Base-by-base conservation (phyloP, 2,797 vertebrate genomes). In the Peromyscus aztecus region DNA sequence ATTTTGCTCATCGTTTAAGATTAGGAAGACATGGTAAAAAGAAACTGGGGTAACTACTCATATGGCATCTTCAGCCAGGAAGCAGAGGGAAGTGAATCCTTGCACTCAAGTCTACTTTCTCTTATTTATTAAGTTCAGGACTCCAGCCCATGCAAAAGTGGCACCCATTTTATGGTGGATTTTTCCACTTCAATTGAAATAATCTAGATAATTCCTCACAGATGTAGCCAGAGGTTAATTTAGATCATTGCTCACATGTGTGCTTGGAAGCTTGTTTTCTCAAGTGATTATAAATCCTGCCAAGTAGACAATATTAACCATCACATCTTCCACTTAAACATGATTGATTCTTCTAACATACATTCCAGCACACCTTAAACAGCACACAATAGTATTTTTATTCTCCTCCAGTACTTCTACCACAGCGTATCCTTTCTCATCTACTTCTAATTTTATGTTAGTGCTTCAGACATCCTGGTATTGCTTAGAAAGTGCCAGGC, bases 311-410 rank as follows among this genome's bases (percentile, higher is more conserved):
- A 46, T 43, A 55, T 55, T 40, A 63, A 43, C 59, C 23, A 21
- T 31, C 59, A 84, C 13, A 23, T 40, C 69, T 95, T 95, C 49
- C 40, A 61, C 49, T 73, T 80, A 75, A 94, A 95, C n/a, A 40
- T 76, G 57, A 90, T 12, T 43, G 77, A 92, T 77, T 83, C 83
- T 19, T 65, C 43, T 94, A 92, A 75, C 13, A 94, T 52, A 52
- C 0, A 2, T 52, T 52, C 49, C 13, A 55, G 16, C 52, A 55
- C 7, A 9, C 6, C 49, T 82, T 86, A 81, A 93, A 85, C 89
- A 89, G 31, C 69, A 84, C 59, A 63, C 34, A 69, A n/a, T 27
- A 37, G 6, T 46, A 89, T 73, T 95, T 93, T 76, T 16, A 65
- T 52, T 31, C n/a, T 67, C 4, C 57, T 75, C 43, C 2, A 40